Percentiles rank a stretch among this genome's conserved stretches.
phyloP scores from a whole-genome alignment of 2,888 invertebrate species.

The Herminia tarsipennalis region DNA sequence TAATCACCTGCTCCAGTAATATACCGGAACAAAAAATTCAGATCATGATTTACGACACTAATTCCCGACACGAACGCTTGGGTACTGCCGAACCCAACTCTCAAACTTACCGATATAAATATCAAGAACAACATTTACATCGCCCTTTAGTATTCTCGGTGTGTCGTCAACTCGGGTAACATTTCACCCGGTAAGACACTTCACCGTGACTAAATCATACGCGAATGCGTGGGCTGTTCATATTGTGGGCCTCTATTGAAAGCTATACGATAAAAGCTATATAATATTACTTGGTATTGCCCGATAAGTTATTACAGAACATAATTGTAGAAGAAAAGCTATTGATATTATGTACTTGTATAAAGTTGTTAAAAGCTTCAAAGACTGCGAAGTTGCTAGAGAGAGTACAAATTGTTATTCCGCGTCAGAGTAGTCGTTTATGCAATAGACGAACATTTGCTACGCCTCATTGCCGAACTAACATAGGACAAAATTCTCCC shows the following conservation, averaged over 20 bases:
- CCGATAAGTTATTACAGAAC: too few relatives aligned
- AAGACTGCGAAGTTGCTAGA: too few relatives aligned
- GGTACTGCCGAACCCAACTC: conserved; percentile 49
- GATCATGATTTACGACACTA: conserved; percentile 54
- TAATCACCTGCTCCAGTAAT: conserved; percentile 36
- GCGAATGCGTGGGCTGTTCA: conserved; percentile 34
- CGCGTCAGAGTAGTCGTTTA: too few relatives aligned
- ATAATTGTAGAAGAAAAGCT: too few relatives aligned
- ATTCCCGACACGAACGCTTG: conserved; percentile 46
- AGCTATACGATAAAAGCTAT: conserved; percentile 21
- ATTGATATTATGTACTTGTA: too few relatives aligned
- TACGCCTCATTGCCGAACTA: too few relatives aligned
- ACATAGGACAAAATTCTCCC: too few relatives aligned
- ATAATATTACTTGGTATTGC: too few relatives aligned
- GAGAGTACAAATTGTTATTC: too few relatives aligned
- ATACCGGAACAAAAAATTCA: conserved; percentile 40
- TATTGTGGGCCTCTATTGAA: conserved; percentile 5
- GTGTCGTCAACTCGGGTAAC: conserved; percentile 65
- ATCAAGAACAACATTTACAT: conserved; percentile 70
- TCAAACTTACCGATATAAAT: conserved; percentile 61
- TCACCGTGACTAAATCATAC: conserved; percentile 68
- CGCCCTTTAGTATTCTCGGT: conserved; percentile 62
- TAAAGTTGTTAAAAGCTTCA: too few relatives aligned
- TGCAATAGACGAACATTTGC: too few relatives aligned
- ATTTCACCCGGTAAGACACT: conserved; percentile 70